Conservation (phyloP, 2,888 invertebrate genomes). For the Diarsia rubi region DNA sequence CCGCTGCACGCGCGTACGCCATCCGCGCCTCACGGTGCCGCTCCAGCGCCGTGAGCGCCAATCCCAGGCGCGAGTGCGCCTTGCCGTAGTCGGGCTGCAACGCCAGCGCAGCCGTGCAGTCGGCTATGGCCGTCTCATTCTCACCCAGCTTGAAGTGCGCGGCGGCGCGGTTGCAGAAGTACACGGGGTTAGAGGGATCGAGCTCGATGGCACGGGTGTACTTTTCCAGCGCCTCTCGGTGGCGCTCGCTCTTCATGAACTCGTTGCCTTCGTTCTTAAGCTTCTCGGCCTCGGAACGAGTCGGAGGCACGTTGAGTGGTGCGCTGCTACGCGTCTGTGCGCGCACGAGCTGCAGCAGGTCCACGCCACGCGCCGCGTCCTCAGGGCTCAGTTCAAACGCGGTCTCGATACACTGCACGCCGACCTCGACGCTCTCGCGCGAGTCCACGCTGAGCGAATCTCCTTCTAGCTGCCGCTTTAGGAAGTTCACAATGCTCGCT, state of each 20-base stretch:
- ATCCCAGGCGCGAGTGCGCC: constrained; percentile 97
- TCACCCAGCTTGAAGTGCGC: constrained; percentile 97
- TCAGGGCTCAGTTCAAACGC: constrained; percentile 94
- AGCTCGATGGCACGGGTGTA: constrained; percentile 97
- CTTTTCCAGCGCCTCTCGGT: constrained; percentile 95
- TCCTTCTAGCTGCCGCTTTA: constrained; percentile 90
- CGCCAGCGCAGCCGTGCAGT: constrained; percentile 97
- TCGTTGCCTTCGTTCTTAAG: constrained; percentile 97
- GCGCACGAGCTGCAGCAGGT: constrained; percentile 80
- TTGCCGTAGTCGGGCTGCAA: constrained; percentile 98
- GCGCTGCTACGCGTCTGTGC: constrained; percentile 69
- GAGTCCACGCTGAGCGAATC: constrained; percentile 84
- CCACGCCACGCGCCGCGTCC: constrained; percentile 81
- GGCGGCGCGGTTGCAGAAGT: constrained; percentile 99
- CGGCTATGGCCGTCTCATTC: constrained; percentile 96
- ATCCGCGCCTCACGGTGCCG: constrained; percentile 96
- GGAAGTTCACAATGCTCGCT: constrained; percentile 91
- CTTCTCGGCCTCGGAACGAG: constrained; percentile 94
- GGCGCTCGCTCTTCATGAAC: constrained; percentile 96
- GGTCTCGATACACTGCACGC: constrained; percentile 98
- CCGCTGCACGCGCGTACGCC: constrained; percentile 96
- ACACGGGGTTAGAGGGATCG: constrained; percentile 97
- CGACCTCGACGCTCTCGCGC: constrained; percentile 97
- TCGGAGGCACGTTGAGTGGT: constrained; percentile 39
- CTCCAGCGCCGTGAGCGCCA: constrained; percentile 96